A percentile compares a stretch with the other conserved stretches of the same genome.
Evolutionary conservation across 2,888 invertebrate genomes (phyloP).

Genomic region (Julus scandinavius): DNA sequence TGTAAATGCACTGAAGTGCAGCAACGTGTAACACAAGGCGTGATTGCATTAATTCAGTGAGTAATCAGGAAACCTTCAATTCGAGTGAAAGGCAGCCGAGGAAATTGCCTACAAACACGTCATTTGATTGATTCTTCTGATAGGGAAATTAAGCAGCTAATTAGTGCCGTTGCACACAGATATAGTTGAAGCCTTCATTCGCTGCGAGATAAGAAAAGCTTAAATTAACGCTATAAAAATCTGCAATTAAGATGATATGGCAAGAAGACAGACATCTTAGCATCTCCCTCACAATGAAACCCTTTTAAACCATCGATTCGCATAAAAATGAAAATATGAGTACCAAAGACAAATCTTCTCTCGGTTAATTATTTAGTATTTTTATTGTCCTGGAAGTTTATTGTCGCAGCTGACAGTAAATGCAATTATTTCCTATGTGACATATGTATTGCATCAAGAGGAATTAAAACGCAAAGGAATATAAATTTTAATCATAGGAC

Average conservation of each 20-base stretch:
- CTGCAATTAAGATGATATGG: constrained; percentile 28
- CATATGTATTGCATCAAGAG: not conserved
- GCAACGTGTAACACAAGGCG: not conserved
- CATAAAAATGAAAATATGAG: not conserved
- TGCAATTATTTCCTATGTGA: not conserved
- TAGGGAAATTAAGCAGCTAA: constrained; percentile 25
- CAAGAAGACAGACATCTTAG: not conserved
- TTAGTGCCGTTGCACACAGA: not conserved
- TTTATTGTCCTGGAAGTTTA: not conserved
- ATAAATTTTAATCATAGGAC: not conserved
- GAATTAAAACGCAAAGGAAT: not conserved
- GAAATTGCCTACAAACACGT: constrained; percentile 42
- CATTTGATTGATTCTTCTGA: constrained; percentile 24
- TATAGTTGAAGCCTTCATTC: not conserved
- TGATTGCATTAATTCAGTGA: constrained; percentile 26
- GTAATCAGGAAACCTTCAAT: constrained; percentile 42
- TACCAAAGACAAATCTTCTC: not conserved
- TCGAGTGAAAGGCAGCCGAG: constrained; percentile 31
- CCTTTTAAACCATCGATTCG: not conserved
- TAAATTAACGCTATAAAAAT: constrained; percentile 16
- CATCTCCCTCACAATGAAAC: not conserved
- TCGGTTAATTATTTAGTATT: constrained; percentile 13
- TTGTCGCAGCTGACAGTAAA: not conserved
- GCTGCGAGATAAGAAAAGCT: not conserved
- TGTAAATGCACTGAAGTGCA: not conserved